These are phyloP conservation scores for Hiodon tergisus DNA, from an alignment of 2,113 vertebrate species.

Conservation along the genomic window DNA sequence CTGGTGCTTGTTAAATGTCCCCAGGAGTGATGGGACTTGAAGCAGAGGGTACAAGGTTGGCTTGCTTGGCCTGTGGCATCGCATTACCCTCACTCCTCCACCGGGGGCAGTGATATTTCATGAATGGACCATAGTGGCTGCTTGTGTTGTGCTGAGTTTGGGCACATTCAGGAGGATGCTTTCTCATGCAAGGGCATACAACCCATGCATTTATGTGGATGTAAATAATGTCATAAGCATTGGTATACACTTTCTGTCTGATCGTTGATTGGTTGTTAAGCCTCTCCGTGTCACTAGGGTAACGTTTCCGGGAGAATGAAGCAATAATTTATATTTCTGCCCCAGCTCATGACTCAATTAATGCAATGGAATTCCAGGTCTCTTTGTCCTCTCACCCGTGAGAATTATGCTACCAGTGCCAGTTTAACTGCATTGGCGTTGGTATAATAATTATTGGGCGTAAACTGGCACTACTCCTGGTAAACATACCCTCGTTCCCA, in stretches of 20 bases:
- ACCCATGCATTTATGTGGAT: too few relatives aligned
- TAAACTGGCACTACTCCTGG: neutral
- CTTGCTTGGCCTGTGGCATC: conserved; percentile 32
- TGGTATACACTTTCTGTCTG: too few relatives aligned
- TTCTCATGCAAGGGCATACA: too few relatives aligned
- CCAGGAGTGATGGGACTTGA: conserved; percentile 37
- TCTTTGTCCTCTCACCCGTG: neutral
- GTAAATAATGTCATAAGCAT: too few relatives aligned
- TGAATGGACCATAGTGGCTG: neutral
- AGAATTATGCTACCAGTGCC: neutral
- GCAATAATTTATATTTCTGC: too few relatives aligned
- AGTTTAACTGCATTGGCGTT: neutral
- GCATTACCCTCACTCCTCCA: neutral
- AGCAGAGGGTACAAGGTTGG: neutral
- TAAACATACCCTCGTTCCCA: neutral
- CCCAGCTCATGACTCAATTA: too few relatives aligned
- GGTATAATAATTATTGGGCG: neutral
- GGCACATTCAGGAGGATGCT: too few relatives aligned
- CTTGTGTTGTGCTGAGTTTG: neutral
- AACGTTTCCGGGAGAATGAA: too few relatives aligned
- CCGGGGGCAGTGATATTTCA: neutral
- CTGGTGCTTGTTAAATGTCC: conserved; percentile 50
- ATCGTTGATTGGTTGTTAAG: too few relatives aligned
- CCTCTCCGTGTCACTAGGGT: too few relatives aligned
- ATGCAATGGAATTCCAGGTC: neutral